A percentile compares a stretch with the other conserved stretches of the same genome.
phyloP scores from a whole-genome alignment of 2,888 invertebrate genomes.

The Caradrina clavipalpis region DNA sequence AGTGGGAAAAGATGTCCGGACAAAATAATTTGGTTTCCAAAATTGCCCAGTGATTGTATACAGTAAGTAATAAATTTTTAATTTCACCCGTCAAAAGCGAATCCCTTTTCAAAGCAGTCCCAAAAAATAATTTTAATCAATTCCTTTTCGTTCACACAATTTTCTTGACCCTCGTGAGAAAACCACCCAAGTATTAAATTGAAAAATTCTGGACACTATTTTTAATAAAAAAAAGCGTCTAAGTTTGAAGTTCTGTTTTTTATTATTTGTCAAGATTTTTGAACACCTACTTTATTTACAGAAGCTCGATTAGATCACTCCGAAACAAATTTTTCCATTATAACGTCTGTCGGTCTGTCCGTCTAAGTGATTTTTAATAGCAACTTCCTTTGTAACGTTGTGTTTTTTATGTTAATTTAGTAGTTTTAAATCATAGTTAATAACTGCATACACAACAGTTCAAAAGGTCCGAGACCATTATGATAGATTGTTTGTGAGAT shows the following conservation, averaged over 20 bases:
- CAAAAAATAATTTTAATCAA: conserved; percentile 7
- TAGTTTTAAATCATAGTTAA: conserved; percentile 68
- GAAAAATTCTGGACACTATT: conserved; percentile 30
- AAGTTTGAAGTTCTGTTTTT: conserved; percentile 24
- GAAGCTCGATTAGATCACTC: conserved; percentile 58
- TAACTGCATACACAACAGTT: conserved; percentile 60
- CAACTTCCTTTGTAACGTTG: conserved; percentile 74
- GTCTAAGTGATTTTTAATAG: conserved; percentile 82
- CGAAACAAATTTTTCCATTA: conserved; percentile 71
- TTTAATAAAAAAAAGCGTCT: conserved; percentile 33
- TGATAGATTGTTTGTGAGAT: conserved; percentile 39
- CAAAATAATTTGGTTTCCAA: too few species aligned
- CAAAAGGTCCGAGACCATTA: conserved; percentile 64
- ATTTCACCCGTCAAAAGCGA: not conserved
- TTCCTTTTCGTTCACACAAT: conserved; percentile 11
- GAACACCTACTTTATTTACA: conserved; percentile 47
- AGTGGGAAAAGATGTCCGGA: too few species aligned
- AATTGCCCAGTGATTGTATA: too few species aligned
- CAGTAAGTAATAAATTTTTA: not conserved
- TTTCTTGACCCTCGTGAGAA: conserved; percentile 49
- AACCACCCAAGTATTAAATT: conserved; percentile 60
- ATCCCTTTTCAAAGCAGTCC: conserved; percentile 6
- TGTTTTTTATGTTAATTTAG: conserved; percentile 70
- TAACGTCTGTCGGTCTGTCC: conserved; percentile 62
- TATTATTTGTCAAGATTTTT: conserved; percentile 30